phyloP scores from a whole-genome alignment of 2,888 invertebrate species.

The Heterodera filipjevi region DNA sequence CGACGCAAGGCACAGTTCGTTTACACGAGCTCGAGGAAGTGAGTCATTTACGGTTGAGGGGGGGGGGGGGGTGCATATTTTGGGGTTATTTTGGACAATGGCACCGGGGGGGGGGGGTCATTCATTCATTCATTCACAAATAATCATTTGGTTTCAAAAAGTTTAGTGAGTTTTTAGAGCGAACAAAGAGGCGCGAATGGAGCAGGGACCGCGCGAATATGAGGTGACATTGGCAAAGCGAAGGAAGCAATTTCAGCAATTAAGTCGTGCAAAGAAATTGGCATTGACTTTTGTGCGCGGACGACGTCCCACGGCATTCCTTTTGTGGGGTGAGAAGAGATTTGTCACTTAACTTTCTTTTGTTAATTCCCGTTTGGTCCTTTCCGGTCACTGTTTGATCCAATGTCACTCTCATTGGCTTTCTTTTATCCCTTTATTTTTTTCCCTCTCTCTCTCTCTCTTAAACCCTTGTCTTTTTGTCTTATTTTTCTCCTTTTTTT shows the following conservation, averaged over 20 bases:
- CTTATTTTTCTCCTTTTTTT: no score
- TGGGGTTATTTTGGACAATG: not conserved
- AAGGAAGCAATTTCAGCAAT: constrained; percentile 31
- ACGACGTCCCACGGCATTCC: constrained; percentile 63
- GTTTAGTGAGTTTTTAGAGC: not conserved
- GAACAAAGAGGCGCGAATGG: constrained; percentile 30
- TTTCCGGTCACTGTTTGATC: not conserved
- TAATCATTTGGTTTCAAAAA: not conserved
- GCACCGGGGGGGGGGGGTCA: no score
- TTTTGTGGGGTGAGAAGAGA: constrained; percentile 50
- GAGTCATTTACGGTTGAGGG: not conserved
- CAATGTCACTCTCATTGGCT: not conserved
- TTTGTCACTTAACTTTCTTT: no score
- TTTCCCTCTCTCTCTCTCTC: no score
- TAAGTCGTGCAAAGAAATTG: constrained; percentile 46
- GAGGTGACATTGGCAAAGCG: not conserved
- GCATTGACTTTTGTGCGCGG: constrained; percentile 62
- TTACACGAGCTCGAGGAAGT: constrained; percentile 25
- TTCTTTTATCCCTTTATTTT: no score
- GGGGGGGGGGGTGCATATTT: not conserved
- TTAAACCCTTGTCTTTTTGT: no score
- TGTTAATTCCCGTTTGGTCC: no score
- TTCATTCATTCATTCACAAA: not conserved
- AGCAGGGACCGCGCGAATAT: constrained; percentile 23
- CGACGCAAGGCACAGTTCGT: constrained; percentile 8